Evolutionary conservation across 1,140 invertebrate species (phyloP).

Genomic region (Spodoptera frugiperda): DNA sequence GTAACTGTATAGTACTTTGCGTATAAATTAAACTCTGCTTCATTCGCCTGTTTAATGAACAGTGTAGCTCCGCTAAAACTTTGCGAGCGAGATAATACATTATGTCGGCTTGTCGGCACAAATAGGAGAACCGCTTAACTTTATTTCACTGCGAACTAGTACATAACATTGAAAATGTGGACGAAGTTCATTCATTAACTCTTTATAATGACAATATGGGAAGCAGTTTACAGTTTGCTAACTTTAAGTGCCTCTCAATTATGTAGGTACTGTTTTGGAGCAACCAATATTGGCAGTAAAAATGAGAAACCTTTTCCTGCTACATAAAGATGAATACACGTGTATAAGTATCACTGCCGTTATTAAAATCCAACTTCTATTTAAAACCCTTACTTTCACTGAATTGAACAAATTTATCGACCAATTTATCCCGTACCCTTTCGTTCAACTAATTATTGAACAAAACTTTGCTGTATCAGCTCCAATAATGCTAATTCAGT

Average conservation of each 20-base stretch:
- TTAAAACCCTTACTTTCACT: background rate
- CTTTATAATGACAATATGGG: conserved; percentile 37
- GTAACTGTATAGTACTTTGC: conserved; percentile 44
- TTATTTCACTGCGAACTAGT: conserved; percentile 43
- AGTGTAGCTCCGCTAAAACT: conserved; percentile 51
- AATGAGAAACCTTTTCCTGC: background rate
- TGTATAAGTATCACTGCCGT: background rate
- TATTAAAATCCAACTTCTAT: background rate
- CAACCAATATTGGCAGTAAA: background rate
- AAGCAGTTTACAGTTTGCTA: background rate
- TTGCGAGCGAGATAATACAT: conserved; percentile 60
- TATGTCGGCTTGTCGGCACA: conserved; percentile 51
- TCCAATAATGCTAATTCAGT: conserved; percentile 53
- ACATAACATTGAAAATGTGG: conserved; percentile 40
- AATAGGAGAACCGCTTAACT: conserved; percentile 52
- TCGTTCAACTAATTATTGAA: conserved; percentile 49
- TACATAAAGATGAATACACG: background rate
- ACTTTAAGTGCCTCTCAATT: conserved; percentile 23
- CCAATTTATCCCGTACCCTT: conserved; percentile 2
- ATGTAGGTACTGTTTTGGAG: background rate
- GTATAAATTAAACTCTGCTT: conserved; percentile 57
- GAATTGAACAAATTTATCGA: background rate
- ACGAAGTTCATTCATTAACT: conserved; percentile 49
- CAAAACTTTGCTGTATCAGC: conserved; percentile 55
- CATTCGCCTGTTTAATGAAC: conserved; percentile 56